These are phyloP conservation scores for Luscinia luscinia DNA, from an alignment of 2,797 vertebrate genomes.

Conservation along the genomic window DNA sequence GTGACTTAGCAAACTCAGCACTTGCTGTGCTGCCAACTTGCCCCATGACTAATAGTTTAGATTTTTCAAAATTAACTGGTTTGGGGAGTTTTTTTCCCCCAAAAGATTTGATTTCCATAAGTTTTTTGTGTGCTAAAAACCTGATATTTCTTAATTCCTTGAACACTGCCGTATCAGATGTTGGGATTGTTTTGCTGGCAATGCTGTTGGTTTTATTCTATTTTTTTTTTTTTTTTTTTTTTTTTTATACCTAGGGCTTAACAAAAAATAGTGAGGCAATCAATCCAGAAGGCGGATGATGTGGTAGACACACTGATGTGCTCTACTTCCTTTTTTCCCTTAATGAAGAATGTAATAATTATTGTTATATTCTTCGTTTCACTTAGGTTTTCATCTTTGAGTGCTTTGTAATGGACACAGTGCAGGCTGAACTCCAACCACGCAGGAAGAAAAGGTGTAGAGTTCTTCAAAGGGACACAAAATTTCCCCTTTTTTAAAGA, in stretches of 20 bases:
- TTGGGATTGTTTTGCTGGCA: neutral
- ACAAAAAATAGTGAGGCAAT: neutral
- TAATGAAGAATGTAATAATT: neutral
- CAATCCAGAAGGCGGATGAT: neutral
- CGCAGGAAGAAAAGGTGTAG: neutral
- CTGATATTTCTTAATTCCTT: neutral
- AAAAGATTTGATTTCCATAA: neutral
- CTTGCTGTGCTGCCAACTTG: neutral
- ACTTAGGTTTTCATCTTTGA: neutral
- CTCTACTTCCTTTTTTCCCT: neutral
- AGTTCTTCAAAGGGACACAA: neutral
- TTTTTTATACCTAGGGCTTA: neutral
- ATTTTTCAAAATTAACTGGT: neutral
- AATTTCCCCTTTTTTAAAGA: neutral
- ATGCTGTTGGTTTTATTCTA: neutral
- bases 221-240: no score
- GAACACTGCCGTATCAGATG: neutral
- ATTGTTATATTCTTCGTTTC: neutral
- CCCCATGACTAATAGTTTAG: neutral
- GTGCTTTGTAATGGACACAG: neutral
- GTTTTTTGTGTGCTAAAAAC: neutral
- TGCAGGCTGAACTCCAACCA: neutral
- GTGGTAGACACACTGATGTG: neutral
- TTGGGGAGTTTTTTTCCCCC: rapidly evolving
- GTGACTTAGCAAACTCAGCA: neutral